These are phyloP conservation scores for Syngnathoides biaculeatus DNA, from an alignment of 2,113 vertebrate genomes.

Conservation along the genomic window DNA sequence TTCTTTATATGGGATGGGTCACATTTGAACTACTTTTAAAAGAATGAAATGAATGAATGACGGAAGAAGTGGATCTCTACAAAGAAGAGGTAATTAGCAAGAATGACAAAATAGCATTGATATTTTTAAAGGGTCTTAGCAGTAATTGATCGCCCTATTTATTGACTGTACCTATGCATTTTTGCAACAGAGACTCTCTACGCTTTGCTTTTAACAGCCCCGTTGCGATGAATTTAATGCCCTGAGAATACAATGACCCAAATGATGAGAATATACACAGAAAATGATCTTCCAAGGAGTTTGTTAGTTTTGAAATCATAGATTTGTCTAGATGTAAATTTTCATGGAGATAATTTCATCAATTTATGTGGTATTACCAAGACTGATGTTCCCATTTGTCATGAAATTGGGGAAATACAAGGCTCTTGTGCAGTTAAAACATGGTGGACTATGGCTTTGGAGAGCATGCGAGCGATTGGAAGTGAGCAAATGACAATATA, in stretches of 20 bases:
- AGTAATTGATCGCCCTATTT: too few relatives aligned
- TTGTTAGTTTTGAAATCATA: neutral
- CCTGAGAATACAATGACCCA: neutral
- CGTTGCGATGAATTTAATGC: neutral
- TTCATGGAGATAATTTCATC: neutral
- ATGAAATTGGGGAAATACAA: constrained; percentile 25
- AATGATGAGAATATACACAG: neutral
- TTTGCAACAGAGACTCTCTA: neutral
- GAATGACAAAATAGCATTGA: too few relatives aligned
- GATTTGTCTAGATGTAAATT: neutral
- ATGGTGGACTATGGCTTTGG: constrained; percentile 52
- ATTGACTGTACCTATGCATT: too few relatives aligned
- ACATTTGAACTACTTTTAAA: too few relatives aligned
- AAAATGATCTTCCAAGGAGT: neutral
- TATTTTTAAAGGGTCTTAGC: too few relatives aligned
- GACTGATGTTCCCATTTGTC: neutral
- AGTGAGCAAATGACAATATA: neutral
- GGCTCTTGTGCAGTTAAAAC: constrained; percentile 44
- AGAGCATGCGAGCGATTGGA: constrained; percentile 2
- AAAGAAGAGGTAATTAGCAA: too few relatives aligned
- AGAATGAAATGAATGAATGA: too few relatives aligned
- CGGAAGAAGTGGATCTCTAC: too few relatives aligned
- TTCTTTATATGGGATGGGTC: too few relatives aligned
- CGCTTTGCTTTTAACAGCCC: neutral
- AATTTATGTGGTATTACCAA: neutral